Evolutionary conservation across 2,888 invertebrate genomes (phyloP), one percentile per base, ranked within the genome.

Genomic region (Tanypteryx hageni): DNA sequence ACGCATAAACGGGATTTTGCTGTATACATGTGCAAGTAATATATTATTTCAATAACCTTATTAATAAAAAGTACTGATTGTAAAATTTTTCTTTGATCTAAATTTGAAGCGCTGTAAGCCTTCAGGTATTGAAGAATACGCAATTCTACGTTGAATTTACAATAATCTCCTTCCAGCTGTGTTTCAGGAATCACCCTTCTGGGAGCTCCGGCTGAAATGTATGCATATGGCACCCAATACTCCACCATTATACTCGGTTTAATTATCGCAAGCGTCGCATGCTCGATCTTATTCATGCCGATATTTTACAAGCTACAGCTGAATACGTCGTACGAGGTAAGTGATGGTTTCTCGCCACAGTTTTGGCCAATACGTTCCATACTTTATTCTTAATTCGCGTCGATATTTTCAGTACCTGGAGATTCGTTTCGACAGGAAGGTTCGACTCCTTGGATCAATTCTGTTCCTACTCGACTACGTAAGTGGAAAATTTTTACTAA

Each of bases 201-300:
- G 16, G 98, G 97, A 0, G 96, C 97, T 11, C 97, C 98, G 0
- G 96, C 97, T 0, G 98, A 98, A 94, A 96, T 97, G 93, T 98
- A 98, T 94, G 95, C 96, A 57, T 96, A 96, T 94, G 98, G 98
- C 5, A 96, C 97, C 0, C 96, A 97, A 93, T 97, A 97, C 94
- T 95, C 95, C 93, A 94, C 95, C 31, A 96, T 97, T 14, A 95
- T 96, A 16, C 95, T 96, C 31, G 97, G 97, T 0, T 96, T 97
- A 85, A 94, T 97, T 61, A 94, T 96, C 92, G 97, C 97, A 96
- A 97, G 96, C 18, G 92, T 94, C 4, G 92, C 95, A 14, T 64
- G 89, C 13, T 64, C 44, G 44, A 10, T 56, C 44, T 1, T 61
- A 1, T 96, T 95, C 93, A 93, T 97, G 94, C 96, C 97, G 94